phyloP scores from a whole-genome alignment of 2,113 vertebrate genomes.

The Piaya cayana region DNA sequence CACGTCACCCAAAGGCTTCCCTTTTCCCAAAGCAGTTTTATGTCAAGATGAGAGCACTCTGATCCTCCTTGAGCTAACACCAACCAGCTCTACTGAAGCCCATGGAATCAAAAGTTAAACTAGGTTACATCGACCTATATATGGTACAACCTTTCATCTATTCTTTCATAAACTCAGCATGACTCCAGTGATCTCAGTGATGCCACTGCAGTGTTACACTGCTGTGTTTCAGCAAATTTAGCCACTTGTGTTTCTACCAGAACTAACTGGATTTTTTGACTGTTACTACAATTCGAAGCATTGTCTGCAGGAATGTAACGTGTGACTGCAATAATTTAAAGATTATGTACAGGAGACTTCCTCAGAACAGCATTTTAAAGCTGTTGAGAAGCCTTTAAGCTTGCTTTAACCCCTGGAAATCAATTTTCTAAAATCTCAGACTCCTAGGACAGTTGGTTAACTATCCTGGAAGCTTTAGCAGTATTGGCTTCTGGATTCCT shows the following conservation, averaged over 20 bases:
- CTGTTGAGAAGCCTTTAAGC: neutral
- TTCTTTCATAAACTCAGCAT: neutral
- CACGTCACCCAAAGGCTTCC: conserved; percentile 14
- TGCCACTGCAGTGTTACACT: neutral
- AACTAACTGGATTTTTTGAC: neutral
- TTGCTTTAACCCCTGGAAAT: neutral
- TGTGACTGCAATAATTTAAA: neutral
- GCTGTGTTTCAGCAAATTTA: neutral
- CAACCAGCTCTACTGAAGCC: neutral
- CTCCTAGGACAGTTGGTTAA: neutral
- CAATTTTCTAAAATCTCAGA: neutral
- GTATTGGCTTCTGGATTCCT: neutral
- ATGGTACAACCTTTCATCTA: neutral
- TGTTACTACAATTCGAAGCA: neutral
- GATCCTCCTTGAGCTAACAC: neutral
- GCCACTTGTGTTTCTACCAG: neutral
- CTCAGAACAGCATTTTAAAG: neutral
- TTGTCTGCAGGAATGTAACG: neutral
- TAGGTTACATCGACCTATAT: neutral
- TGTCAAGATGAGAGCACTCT: conserved; percentile 17
- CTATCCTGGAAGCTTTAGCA: neutral
- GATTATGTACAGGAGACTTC: neutral
- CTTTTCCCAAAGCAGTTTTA: conserved; percentile 44
- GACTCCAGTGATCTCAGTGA: neutral
- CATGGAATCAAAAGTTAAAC: conserved; percentile 2